Conservation (phyloP, 2,113 vertebrate genomes). For the Penelope pileata region DNA sequence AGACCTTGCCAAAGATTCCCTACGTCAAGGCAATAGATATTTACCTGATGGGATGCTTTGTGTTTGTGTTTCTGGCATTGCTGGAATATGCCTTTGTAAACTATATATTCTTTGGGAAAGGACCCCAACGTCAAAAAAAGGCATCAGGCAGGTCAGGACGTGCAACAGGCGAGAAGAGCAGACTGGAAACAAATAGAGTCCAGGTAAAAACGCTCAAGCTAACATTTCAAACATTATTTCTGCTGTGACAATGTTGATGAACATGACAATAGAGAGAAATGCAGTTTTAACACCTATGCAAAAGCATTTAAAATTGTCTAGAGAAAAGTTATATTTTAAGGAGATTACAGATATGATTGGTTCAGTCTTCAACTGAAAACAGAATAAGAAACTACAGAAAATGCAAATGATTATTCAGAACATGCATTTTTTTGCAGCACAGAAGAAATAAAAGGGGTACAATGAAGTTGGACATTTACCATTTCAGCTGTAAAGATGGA, state of each 20-base stretch:
- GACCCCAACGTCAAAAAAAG: constrained; percentile 89
- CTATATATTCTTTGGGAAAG: constrained; percentile 95
- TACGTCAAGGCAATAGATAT: constrained; percentile 95
- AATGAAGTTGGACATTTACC: neutral
- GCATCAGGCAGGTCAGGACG: constrained; percentile 84
- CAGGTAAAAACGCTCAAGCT: constrained; percentile 73
- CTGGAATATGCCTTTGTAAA: constrained; percentile 96
- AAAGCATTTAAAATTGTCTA: neutral
- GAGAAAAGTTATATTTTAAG: neutral
- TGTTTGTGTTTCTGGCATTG: constrained; percentile 93
- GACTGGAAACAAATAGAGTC: constrained; percentile 78
- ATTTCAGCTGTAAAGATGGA: neutral
- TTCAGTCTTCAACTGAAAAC: neutral
- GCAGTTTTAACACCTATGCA: neutral
- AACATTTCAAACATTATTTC: neutral
- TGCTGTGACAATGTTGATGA: neutral
- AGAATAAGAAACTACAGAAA: neutral
- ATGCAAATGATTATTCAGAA: neutral
- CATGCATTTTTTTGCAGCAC: neutral
- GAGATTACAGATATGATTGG: neutral
- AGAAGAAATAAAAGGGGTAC: neutral
- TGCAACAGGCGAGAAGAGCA: constrained; percentile 77
- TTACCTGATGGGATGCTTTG: constrained; percentile 95
- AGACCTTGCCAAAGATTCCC: constrained; percentile 94
- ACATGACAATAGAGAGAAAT: neutral